Evolutionary conservation across 2,888 invertebrate species (phyloP).

Genomic region (Macaria notata): DNA sequence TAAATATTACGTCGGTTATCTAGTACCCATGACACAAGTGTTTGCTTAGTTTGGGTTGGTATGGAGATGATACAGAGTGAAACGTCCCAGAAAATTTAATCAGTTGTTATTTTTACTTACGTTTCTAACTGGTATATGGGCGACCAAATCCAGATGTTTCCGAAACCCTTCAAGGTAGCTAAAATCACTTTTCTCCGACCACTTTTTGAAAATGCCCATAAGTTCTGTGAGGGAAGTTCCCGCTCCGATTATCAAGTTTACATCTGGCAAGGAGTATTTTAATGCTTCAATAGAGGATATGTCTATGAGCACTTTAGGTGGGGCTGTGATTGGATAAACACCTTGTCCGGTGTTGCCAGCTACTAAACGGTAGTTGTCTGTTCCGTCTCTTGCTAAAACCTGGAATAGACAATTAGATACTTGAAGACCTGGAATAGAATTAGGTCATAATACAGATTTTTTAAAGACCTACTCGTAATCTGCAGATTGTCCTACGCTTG

Average conservation of each 20-base stretch:
- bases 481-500: too few relatives aligned
- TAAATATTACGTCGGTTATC: too few relatives aligned
- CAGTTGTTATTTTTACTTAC: slow-evolving; percentile 64
- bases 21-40: too few relatives aligned
- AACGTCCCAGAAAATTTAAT: too few relatives aligned
- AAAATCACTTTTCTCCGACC: slow-evolving; percentile 73
- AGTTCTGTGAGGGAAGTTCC: slow-evolving; percentile 80
- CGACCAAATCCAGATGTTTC: slow-evolving; percentile 86
- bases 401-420: slow-evolving; percentile 32
- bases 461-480: too few relatives aligned
- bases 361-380: slow-evolving; percentile 81
- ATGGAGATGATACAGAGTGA: too few relatives aligned
- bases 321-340: slow-evolving; percentile 64
- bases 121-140: slow-evolving; percentile 87
- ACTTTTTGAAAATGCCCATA: slow-evolving; percentile 69
- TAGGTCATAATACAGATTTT: too few relatives aligned
- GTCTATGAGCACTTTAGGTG: slow-evolving; percentile 82
- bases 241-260: slow-evolving; percentile 80
- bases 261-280: slow-evolving; percentile 51
- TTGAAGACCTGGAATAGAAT: too few relatives aligned
- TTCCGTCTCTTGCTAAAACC: slow-evolving; percentile 71
- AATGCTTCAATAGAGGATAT: slow-evolving; percentile 82
- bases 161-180: slow-evolving; percentile 81
- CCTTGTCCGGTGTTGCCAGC: slow-evolving; percentile 90
- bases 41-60: too few relatives aligned